phyloP scores from a whole-genome alignment of 1,140 invertebrate genomes.

The Mizuhopecten yessoensis region DNA sequence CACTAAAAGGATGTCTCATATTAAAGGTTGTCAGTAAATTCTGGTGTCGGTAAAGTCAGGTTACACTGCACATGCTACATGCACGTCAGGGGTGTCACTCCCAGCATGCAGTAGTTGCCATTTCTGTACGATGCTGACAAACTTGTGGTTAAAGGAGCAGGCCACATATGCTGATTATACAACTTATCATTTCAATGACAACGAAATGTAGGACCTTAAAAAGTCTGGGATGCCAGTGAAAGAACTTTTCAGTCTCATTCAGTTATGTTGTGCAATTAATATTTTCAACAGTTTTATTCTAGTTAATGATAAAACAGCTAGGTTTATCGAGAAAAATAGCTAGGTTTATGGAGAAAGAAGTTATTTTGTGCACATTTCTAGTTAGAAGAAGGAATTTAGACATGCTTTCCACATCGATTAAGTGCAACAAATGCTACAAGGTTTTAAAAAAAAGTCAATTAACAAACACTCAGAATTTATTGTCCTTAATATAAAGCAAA shows the following conservation, averaged over 20 bases:
- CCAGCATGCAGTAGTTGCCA: background rate
- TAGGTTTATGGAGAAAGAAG: background rate
- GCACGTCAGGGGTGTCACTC: background rate
- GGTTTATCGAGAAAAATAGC: background rate
- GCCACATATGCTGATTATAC: background rate
- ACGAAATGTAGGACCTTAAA: too few relatives aligned
- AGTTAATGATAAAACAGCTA: background rate
- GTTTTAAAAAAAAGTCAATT: too few relatives aligned
- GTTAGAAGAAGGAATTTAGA: background rate
- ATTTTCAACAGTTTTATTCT: too few relatives aligned
- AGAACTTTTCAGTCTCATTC: too few relatives aligned
- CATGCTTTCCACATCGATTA: background rate
- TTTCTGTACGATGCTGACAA: background rate
- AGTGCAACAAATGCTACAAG: background rate
- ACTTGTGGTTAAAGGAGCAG: background rate
- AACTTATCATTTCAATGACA: too few relatives aligned
- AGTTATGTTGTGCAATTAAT: too few relatives aligned
- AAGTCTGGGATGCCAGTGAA: too few relatives aligned
- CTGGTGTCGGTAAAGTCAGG: background rate
- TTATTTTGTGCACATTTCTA: background rate
- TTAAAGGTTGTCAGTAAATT: background rate
- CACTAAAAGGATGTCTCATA: background rate
- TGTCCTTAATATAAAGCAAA: too few relatives aligned
- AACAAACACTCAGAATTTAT: too few relatives aligned
- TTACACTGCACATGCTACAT: background rate